phyloP scores from a whole-genome alignment of 2,888 invertebrate species.

The Aelia acuminata region DNA sequence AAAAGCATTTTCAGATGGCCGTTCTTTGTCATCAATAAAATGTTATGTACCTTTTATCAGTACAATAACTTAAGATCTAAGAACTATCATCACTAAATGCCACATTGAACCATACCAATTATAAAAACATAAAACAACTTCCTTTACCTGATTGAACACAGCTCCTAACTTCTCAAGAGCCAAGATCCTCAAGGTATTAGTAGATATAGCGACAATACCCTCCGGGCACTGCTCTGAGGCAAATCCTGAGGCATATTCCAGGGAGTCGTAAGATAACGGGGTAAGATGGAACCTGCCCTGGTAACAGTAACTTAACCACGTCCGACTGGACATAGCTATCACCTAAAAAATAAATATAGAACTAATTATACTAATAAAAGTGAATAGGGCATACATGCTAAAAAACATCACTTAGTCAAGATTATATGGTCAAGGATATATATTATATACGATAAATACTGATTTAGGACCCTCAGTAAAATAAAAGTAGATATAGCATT shows the following conservation, averaged over 20 bases:
- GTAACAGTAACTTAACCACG: constrained; percentile 98
- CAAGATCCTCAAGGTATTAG: constrained; percentile 96
- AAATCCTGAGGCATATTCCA: constrained; percentile 98
- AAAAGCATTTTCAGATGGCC: constrained; percentile 54
- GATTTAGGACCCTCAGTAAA: too few species aligned
- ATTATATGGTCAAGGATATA: too few species aligned
- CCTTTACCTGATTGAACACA: constrained; percentile 89
- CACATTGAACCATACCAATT: background rate
- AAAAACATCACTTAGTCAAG: too few species aligned
- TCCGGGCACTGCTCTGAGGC: constrained; percentile 97
- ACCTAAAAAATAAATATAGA: constrained; percentile 70
- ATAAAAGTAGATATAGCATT: too few species aligned
- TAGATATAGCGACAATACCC: constrained; percentile 98
- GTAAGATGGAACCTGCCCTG: constrained; percentile 97
- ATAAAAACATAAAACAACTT: background rate
- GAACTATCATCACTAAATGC: constrained; percentile 51
- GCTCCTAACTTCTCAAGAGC: constrained; percentile 98
- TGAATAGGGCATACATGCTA: too few species aligned
- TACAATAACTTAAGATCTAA: background rate
- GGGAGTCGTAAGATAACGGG: constrained; percentile 94
- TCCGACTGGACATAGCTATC: constrained; percentile 96
- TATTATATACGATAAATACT: too few species aligned
- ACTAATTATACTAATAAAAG: too few species aligned
- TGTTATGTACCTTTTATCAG: background rate
- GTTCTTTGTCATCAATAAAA: constrained; percentile 49